These are phyloP conservation scores for Caradrina clavipalpis DNA, from an alignment of 2,888 invertebrate genomes.

Conservation along the genomic window DNA sequence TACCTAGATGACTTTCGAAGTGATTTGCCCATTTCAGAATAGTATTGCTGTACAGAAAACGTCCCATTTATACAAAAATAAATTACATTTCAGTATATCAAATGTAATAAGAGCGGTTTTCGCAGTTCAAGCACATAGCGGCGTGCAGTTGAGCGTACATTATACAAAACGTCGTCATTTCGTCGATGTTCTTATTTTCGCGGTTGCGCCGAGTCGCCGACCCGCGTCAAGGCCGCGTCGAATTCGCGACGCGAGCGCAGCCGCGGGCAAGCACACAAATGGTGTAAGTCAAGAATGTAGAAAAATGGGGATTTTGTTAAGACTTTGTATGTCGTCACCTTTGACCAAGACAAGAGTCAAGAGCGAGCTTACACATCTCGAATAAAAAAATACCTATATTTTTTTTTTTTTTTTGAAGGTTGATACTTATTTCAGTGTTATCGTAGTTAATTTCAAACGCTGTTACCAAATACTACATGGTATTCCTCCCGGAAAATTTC, in stretches of 20 bases:
- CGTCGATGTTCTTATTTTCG: slow-evolving; percentile 65
- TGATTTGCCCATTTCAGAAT: no score
- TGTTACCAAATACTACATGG: slow-evolving; percentile 81
- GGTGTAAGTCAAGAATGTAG: slow-evolving; percentile 4
- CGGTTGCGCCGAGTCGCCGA: slow-evolving; percentile 77
- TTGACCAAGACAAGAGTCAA: no score
- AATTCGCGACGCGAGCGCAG: slow-evolving; percentile 72
- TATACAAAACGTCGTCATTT: slow-evolving; percentile 53
- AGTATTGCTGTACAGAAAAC: no score
- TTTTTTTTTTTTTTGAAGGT: no score
- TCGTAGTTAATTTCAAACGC: slow-evolving; percentile 86
- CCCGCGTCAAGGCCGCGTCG: slow-evolving; percentile 86
- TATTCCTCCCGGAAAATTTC: slow-evolving; percentile 63
- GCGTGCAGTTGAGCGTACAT: neutral
- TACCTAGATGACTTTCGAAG: no score
- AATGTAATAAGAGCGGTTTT: neutral
- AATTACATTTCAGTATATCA: neutral
- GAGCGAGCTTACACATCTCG: no score
- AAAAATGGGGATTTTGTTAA: neutral
- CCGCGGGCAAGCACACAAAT: neutral
- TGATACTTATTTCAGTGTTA: slow-evolving; percentile 82
- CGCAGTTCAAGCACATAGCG: neutral
- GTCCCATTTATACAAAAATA: neutral
- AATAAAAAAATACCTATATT: no score
- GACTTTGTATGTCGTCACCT: no score